Evolutionary conservation across 2,888 invertebrate species (phyloP), one percentile per base, ranked within the genome.

Genomic region (Ptychoptera albimana): DNA sequence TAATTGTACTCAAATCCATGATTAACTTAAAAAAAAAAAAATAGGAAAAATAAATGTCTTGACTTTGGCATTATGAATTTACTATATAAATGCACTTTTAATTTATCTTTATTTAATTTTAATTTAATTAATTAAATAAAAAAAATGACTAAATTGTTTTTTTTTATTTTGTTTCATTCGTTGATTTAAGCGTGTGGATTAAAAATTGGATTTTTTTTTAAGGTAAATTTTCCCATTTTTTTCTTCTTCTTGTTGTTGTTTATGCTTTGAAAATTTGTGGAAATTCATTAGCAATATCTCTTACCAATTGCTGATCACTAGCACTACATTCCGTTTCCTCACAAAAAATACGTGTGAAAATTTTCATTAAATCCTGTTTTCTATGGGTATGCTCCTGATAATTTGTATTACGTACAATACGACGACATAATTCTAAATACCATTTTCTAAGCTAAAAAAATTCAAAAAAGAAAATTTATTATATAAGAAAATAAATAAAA

Each of bases 341-440:
- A 59, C 84, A 83, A 63, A 87, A 83, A 59, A 89, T 88, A 41
- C 85, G 72, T 30, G 85, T 85, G 60, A 88, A 87, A 57, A 87
- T 85, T 56, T 86, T 82, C 50, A 83, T 72, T 40, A 89, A 69
- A 61, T 89, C 88, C 48, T 84, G 82, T 43, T 77, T 74, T 11
- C 87, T 75, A 62, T 89, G 88, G 48, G 75, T 69, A 60, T 88
- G 86, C 31, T 84, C 78, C 2, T 74, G 74, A 59, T 88, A 89
- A 53, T 80, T 80, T 1, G 87, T 81, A 56, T 86, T 86, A 35
- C 83, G 75, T 53, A 91, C 72, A 29, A 88, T 81, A 53, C 86
- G 75, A 51, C 82, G 76, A 49, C 87, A 82, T 46, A 89, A 69
- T 56, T 78, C 78, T 44, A 91, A 70, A 67, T 89, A 89, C 55